Evolutionary conservation across 2,888 invertebrate genomes (phyloP), one percentile per base, ranked within the genome.

Genomic region (Microchrysa polita): DNA sequence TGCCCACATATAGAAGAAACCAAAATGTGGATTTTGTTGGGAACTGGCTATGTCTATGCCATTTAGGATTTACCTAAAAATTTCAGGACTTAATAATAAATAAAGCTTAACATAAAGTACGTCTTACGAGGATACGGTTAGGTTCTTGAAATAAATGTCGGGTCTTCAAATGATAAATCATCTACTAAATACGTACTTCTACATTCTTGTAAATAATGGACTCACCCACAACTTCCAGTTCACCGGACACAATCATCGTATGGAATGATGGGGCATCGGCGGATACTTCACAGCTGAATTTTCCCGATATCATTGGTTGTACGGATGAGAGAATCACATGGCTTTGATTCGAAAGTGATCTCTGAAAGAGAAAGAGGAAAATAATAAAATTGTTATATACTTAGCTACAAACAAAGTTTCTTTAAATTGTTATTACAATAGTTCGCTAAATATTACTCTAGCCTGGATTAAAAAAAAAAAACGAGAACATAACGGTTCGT

Each of bases 241-340:
- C 77, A 23, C 77, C 77, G 22, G 75, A 75, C 20, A 75, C 77
- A 44, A 78, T 73, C 57, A 72, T 71, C 52, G 77, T 78, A 53
- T 78, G 78, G 69, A 78, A 78, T 67, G 76, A 76, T 18, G 78
- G 78, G 23, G 78, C 76, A 61, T 78, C 78, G 18, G 77, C 76
- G 44, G 76, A 76, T 14, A 78, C 75, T 74, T 78, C 78, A 73
- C 78, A 78, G 34, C 74, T 75, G 48, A 74, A 78, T 75, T 76
- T 76, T 14, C 78, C 78, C 5, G 77, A 77, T 63, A 77, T 75
- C 42, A 27, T 74, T 60, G 76, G 75, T 61, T 76, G 75, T n/a
- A 78, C 77, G 22, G 75, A 73, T 42, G 73, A 76, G 63, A 78
- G 71, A 40, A 74, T 73, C 57, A 78, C 73, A 67, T 77, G 77